Conservation (phyloP, 2,888 invertebrate genomes). For the Chalcosyrphus nemorum region DNA sequence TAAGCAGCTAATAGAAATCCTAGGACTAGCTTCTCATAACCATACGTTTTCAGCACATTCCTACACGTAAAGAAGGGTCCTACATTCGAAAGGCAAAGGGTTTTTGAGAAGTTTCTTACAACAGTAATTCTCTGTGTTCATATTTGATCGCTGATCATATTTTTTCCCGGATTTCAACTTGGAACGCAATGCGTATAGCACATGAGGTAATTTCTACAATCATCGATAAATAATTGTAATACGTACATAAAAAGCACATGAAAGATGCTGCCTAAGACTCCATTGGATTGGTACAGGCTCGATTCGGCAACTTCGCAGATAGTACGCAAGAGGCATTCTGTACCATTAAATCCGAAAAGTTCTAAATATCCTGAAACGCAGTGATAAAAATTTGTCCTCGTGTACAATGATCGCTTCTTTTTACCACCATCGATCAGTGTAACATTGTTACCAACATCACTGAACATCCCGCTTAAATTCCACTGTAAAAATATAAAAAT, state of each 20-base stretch:
- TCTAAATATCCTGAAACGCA: constrained; percentile 77
- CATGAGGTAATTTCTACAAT: background rate
- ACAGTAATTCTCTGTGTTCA: too few relatives aligned
- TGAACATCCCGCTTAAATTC: constrained; percentile 77
- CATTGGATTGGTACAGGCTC: constrained; percentile 82
- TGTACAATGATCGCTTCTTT: constrained; percentile 66
- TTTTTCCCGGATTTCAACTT: too few relatives aligned
- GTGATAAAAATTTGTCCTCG: constrained; percentile 78
- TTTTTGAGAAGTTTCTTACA: too few relatives aligned
- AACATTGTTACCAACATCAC: constrained; percentile 78
- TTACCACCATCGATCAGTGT: constrained; percentile 77
- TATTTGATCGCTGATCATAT: too few relatives aligned
- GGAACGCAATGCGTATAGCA: too few relatives aligned
- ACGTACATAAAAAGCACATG: constrained; percentile 88
- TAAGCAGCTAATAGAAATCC: too few relatives aligned
- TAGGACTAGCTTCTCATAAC: too few relatives aligned
- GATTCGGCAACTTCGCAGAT: constrained; percentile 86
- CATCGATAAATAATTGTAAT: background rate
- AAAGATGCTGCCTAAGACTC: constrained; percentile 86
- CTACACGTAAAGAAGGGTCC: too few relatives aligned
- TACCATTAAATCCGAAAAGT: constrained; percentile 82
- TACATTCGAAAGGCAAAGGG: too few relatives aligned
- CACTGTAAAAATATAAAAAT: constrained; percentile 75
- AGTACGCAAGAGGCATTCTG: constrained; percentile 85
- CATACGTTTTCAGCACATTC: too few relatives aligned